phyloP scores from a whole-genome alignment of 2,888 invertebrate genomes.

The Lingula anatina region DNA sequence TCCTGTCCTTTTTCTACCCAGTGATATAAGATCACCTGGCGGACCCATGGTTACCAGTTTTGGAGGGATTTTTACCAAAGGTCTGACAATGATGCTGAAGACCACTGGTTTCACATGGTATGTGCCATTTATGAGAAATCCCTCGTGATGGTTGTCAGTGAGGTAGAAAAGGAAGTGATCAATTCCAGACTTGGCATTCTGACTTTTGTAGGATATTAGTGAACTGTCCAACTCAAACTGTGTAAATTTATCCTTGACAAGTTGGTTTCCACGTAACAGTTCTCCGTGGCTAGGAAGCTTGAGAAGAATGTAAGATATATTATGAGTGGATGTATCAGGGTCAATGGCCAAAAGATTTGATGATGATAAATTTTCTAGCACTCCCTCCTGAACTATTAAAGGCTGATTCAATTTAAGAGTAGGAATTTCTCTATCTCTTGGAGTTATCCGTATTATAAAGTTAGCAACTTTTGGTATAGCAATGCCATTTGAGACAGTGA shows the following conservation, averaged over 20 bases:
- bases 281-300: constrained; percentile 44
- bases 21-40: constrained; percentile 33
- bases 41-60: constrained; percentile 31
- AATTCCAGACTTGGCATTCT: constrained; percentile 28
- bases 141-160: constrained; percentile 37
- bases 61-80: constrained; percentile 39
- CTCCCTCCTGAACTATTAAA: constrained; percentile 38
- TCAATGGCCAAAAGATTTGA: constrained; percentile 35
- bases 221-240: constrained; percentile 47
- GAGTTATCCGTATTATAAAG: constrained; percentile 34
- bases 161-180: constrained; percentile 43
- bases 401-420: constrained; percentile 32
- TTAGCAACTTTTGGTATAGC: constrained; percentile 39
- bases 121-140: constrained; percentile 40
- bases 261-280: constrained; percentile 29
- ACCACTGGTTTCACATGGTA: constrained; percentile 35
- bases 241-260: constrained; percentile 34
- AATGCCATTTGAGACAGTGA: constrained; percentile 44
- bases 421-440: constrained; percentile 34
- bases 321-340: constrained; percentile 35
- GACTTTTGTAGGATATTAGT: constrained; percentile 38
- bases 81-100: constrained; percentile 42
- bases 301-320: constrained; percentile 42
- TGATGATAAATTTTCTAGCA: constrained; percentile 28
- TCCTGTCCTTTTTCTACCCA: constrained; percentile 33